These are phyloP conservation scores for Athalia cordata DNA, from an alignment of 2,888 invertebrate species.

Conservation along the genomic window DNA sequence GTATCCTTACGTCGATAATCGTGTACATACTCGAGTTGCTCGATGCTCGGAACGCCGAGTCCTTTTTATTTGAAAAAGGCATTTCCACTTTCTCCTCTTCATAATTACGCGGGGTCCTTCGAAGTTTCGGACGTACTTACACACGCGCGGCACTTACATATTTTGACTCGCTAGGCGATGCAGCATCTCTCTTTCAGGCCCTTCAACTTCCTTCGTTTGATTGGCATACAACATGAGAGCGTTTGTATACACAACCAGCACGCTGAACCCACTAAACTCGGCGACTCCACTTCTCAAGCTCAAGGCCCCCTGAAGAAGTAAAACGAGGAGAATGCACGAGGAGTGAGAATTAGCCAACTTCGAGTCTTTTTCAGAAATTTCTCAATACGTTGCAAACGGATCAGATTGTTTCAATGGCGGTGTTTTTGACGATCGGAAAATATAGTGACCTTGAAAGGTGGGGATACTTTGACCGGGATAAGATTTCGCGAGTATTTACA, in stretches of 20 bases:
- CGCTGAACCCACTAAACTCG: constrained; percentile 18
- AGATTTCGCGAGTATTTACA: constrained; percentile 2
- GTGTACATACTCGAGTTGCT: neutral
- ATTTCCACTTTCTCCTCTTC: constrained; percentile 45
- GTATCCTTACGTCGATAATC: constrained; percentile 1
- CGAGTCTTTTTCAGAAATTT: neutral
- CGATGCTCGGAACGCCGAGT: neutral
- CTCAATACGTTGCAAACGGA: neutral
- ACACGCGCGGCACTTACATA: constrained; percentile 25
- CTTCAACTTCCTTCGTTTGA: constrained; percentile 60
- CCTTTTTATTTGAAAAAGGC: constrained; percentile 32
- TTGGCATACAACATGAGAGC: constrained; percentile 70
- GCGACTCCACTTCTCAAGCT: constrained; percentile 2
- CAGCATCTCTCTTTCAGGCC: constrained; percentile 52
- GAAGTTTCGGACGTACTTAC: neutral
- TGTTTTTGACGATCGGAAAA: no score
- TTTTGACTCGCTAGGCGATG: constrained; percentile 12
- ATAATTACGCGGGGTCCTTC: constrained; percentile 38
- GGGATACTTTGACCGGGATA: no score
- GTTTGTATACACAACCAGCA: constrained; percentile 62
- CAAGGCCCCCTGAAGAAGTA: neutral
- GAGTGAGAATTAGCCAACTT: neutral
- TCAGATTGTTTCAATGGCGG: no score
- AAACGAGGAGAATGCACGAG: constrained; percentile 16
- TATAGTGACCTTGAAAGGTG: no score